A percentile compares a stretch with the other conserved stretches of the same genome.
These are phyloP conservation scores for Irena cyanogastra DNA, from an alignment of 2,113 vertebrate genomes.

Conservation along the genomic window DNA sequence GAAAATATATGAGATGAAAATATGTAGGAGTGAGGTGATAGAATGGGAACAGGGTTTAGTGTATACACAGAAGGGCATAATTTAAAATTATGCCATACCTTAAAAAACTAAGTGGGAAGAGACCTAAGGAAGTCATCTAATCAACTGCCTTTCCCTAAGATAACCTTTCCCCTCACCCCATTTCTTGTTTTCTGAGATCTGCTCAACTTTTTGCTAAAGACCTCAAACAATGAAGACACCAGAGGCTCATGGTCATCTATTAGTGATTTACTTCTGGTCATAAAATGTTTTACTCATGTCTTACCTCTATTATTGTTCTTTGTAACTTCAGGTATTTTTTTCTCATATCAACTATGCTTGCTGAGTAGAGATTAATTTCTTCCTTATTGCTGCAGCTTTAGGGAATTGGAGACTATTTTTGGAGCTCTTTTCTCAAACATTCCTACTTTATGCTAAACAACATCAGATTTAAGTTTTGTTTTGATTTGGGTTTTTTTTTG, in stretches of 20 bases:
- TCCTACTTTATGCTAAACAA: background rate
- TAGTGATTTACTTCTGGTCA: background rate
- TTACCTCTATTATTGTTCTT: background rate
- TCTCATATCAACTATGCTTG: background rate
- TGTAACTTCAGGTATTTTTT: background rate
- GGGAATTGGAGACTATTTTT: background rate
- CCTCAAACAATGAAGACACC: background rate
- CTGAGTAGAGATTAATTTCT: background rate
- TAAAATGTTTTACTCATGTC: background rate
- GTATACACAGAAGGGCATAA: background rate
- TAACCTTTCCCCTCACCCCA: no score
- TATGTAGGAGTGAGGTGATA: background rate
- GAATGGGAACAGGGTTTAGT: background rate
- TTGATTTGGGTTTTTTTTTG: background rate
- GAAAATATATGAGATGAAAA: background rate
- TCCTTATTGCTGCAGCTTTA: background rate
- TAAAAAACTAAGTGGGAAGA: background rate
- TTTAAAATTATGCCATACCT: background rate
- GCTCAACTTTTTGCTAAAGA: background rate
- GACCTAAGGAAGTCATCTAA: background rate
- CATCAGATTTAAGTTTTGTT: background rate
- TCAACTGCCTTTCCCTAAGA: background rate
- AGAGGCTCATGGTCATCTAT: background rate
- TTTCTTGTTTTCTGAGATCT: background rate
- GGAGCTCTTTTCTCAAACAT: background rate